Percentiles rank a stretch among this genome's conserved stretches.
Conservation (phyloP, 2,797 vertebrate genomes). For the Merluccius polli region DNA sequence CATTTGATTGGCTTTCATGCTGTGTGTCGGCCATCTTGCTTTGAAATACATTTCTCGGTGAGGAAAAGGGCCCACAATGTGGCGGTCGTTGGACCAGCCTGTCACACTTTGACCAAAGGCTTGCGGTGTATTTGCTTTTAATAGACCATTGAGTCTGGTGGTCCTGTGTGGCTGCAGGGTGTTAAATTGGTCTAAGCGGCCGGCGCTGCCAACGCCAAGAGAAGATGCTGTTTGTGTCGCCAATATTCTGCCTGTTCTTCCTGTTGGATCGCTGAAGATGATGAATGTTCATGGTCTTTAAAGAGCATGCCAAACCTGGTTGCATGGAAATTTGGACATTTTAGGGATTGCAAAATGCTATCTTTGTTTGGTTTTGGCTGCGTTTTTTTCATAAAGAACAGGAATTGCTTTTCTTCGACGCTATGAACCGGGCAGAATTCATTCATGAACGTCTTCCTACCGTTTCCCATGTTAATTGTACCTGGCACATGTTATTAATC, state of each 20-base stretch:
- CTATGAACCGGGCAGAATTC: not conserved
- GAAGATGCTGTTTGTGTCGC: conserved; percentile 23
- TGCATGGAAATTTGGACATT: not conserved
- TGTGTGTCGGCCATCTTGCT: conserved; percentile 33
- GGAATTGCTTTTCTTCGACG: not conserved
- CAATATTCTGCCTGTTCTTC: conserved; percentile 27
- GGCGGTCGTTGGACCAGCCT: conserved; percentile 43
- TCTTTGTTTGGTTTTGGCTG: not conserved
- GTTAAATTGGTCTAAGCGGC: conserved; percentile 44
- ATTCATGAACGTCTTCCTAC: not conserved
- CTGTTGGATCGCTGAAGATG: conserved; percentile 3
- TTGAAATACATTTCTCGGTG: conserved; percentile 34
- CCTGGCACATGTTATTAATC: not conserved
- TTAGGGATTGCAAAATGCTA: not conserved
- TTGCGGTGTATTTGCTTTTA: conserved; percentile 45
- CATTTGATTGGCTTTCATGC: conserved; percentile 37
- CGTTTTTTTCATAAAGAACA: not conserved
- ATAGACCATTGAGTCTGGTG: conserved; percentile 31
- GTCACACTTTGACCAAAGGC: conserved; percentile 46
- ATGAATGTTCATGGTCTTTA: conserved; percentile 20
- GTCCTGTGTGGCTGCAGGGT: conserved; percentile 21
- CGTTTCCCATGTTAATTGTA: not conserved
- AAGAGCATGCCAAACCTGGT: not conserved
- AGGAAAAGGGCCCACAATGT: conserved; percentile 38
- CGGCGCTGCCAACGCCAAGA: conserved; percentile 22